phyloP scores from a whole-genome alignment of 2,113 vertebrate genomes.

The Cololabis saira region DNA sequence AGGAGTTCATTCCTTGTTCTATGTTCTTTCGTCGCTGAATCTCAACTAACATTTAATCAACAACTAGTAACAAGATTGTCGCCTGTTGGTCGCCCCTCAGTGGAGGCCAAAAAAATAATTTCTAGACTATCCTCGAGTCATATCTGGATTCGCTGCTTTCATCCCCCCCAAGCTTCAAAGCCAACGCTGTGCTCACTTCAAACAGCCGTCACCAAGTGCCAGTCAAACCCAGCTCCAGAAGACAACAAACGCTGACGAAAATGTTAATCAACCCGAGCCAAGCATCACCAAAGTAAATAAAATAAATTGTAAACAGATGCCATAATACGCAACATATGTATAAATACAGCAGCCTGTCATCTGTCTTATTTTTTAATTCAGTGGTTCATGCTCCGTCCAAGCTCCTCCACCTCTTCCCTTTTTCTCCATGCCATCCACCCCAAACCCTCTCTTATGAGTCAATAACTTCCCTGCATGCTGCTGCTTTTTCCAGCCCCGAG shows the following conservation, averaged over 20 bases:
- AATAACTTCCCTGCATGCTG: constrained; percentile 56
- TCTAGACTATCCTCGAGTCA: constrained; percentile 73
- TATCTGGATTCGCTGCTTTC: constrained; percentile 75
- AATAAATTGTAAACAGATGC: constrained; percentile 80
- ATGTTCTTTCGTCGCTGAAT: constrained; percentile 55
- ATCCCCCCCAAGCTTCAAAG: constrained; percentile 77
- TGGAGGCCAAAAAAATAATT: constrained; percentile 58
- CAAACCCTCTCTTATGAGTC: constrained; percentile 30
- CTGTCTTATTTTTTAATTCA: constrained; percentile 55
- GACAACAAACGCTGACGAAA: constrained; percentile 77
- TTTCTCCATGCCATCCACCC: constrained; percentile 36
- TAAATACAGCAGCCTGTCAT: constrained; percentile 71
- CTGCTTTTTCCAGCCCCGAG: constrained; percentile 52
- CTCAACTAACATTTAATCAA: constrained; percentile 68
- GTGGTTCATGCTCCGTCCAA: constrained; percentile 67
- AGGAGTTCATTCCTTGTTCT: constrained; percentile 55
- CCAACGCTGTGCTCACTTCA: constrained; percentile 68
- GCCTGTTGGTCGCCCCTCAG: constrained; percentile 66
- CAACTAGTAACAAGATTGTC: constrained; percentile 66
- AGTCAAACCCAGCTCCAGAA: constrained; percentile 75
- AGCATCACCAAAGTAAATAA: constrained; percentile 79
- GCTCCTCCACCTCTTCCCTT: constrained; percentile 25
- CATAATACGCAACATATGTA: constrained; percentile 75
- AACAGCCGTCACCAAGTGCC: constrained; percentile 73
- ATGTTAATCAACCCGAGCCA: constrained; percentile 71